Base-by-base conservation (phyloP, 2,888 invertebrate species). In the Lumbricus terrestris region DNA sequence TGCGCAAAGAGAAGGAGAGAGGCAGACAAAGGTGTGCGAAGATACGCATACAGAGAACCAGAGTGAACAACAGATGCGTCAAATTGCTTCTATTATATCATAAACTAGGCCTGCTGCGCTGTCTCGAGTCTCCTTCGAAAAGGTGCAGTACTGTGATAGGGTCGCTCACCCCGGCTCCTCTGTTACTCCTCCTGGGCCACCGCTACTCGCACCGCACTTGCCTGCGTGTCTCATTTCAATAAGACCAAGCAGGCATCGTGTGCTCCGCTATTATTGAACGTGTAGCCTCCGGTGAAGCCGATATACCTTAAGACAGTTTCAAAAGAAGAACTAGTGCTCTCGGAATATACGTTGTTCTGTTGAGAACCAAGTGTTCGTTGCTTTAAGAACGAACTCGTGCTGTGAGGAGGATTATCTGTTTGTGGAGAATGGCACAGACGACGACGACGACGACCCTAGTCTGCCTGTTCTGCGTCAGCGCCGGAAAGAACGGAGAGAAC, bases 391-490 rank as follows among this genome's bases (percentile, higher is more conserved):
- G 5, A 8, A 11, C n/a, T 6, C 8, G n/a, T 69, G 5, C 29
- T 69, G 29, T n/a, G 69, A 69, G 69, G 69, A 69, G 69, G 69
- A 69, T n/a, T 54, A 54, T 11, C 13, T 69, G 23, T 23, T 47
- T 47, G 69, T 69, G 69, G 69, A 69, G n/a, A n/a, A 69, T 85
- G 98, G 11, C 29, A n/a, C 29, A 69, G 69, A n/a, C 29, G 29
- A 69, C 40, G 98, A 8, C 69, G 69, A 29, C 29, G 69, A 69
- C 69, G 69, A 69, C 29, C 96, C 96, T 98, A 95, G 98, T 98
- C 95, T 97, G 97, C 93, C 96, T 98, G 95, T 98, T 98, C 96
- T 97, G 97, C 95, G 97, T 97, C 94, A 98, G 98, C 90, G 98
- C 97, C 93, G 99, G 99, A 91, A 97, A 97, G 93, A 98, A 98